Percentiles rank a stretch among this genome's conserved stretches.
These are phyloP conservation scores for Brevimyrus niger DNA, from an alignment of 2,113 vertebrate genomes.

Conservation along the genomic window DNA sequence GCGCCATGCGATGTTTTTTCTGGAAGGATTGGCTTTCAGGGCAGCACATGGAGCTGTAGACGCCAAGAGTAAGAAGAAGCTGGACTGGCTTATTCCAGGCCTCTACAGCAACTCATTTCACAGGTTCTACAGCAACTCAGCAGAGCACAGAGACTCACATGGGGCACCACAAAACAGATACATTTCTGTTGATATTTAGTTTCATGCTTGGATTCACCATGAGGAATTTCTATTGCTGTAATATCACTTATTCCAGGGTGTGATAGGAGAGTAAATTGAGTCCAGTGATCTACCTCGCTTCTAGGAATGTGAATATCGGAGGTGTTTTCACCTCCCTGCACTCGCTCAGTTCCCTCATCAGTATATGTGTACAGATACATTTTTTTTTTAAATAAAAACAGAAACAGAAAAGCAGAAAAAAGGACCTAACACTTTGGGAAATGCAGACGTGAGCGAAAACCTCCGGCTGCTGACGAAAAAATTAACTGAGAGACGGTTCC, in stretches of 20 bases:
- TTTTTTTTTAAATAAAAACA: not conserved
- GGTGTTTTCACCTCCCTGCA: not conserved
- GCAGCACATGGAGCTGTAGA: not conserved
- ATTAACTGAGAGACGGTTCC: no score
- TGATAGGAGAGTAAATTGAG: not conserved
- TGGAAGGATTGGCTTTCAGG: not conserved
- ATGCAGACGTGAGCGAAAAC: no score
- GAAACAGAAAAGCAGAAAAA: not conserved
- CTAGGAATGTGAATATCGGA: not conserved
- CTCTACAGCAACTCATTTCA: slow-evolving; percentile 9
- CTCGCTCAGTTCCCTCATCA: not conserved
- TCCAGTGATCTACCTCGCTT: not conserved
- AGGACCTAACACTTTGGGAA: not conserved
- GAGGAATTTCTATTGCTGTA: not conserved
- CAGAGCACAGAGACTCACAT: not conserved
- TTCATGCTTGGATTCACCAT: not conserved
- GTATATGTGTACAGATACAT: not conserved
- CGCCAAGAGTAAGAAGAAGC: not conserved
- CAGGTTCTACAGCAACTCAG: not conserved
- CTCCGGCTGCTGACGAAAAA: no score
- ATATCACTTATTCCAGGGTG: not conserved
- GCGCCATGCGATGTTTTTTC: not conserved
- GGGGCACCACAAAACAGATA: not conserved
- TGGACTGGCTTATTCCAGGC: slow-evolving; percentile 30
- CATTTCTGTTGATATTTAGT: not conserved